Evolutionary conservation across 2,888 invertebrate genomes (phyloP).

Genomic region (Chrysolina oricalcia): DNA sequence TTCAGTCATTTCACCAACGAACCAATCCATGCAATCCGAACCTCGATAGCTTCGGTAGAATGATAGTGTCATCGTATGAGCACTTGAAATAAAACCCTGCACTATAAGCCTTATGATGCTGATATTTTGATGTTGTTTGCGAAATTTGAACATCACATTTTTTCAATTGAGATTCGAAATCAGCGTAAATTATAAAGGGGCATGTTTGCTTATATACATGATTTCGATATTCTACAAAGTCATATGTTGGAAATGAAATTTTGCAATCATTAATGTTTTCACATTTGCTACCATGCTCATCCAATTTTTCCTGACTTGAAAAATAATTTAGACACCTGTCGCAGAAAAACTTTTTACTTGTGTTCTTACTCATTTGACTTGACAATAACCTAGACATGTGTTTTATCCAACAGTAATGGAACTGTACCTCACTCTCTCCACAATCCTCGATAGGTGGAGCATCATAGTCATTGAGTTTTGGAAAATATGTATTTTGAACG

Average conservation of each 20-base stretch:
- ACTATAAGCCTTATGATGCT: slow-evolving; percentile 52
- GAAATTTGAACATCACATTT: neutral
- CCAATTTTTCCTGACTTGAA: too few relatives aligned
- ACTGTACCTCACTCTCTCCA: too few relatives aligned
- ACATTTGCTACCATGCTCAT: too few relatives aligned
- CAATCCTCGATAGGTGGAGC: too few relatives aligned
- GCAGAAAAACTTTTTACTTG: too few relatives aligned
- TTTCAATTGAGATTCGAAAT: slow-evolving; percentile 45
- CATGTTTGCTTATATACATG: slow-evolving; percentile 34
- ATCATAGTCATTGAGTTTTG: too few relatives aligned
- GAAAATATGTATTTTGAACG: too few relatives aligned
- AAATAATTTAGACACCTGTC: too few relatives aligned
- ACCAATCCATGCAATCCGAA: slow-evolving; percentile 28
- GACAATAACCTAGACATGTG: too few relatives aligned
- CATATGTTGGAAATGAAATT: too few relatives aligned
- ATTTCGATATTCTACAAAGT: slow-evolving; percentile 40
- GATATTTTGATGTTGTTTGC: slow-evolving; percentile 26
- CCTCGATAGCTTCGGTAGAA: slow-evolving; percentile 39
- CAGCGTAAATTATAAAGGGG: slow-evolving; percentile 50
- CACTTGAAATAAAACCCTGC: slow-evolving; percentile 57
- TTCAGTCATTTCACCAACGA: slow-evolving; percentile 3
- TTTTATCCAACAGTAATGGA: too few relatives aligned
- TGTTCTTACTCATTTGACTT: too few relatives aligned
- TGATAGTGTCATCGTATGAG: slow-evolving; percentile 51
- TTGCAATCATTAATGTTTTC: slow-evolving; percentile 9